Evolutionary conservation across 2,113 vertebrate species (phyloP), one percentile per base, ranked within the genome.

Genomic region (Irena cyanogastra): DNA sequence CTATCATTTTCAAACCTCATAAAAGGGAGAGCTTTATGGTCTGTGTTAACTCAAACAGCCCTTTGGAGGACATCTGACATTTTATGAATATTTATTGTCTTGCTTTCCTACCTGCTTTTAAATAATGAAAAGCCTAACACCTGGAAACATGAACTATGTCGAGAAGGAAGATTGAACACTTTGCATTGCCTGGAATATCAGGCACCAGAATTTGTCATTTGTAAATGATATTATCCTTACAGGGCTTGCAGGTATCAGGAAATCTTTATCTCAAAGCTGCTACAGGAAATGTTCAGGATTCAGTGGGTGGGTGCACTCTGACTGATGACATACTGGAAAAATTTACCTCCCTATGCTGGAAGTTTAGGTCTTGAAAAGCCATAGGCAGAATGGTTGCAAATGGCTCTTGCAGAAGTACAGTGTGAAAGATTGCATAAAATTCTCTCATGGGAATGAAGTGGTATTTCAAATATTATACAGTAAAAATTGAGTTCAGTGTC

Each of bases 1-100:
- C 93, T 94, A 56, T 92, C 59, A 60, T 90, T 95, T 95, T 93
- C 72, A 90, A 64, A 83, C 54, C 68, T 49, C 91, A 49, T 91
- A 89, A 95, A 94, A 95, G 52, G 23, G 76, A 84, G 76, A 90
- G 35, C 71, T 96, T 92, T 93, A 83, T 74, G 47, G 60, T 28
- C 89, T 68, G 24, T 47, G 41, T 41, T 83, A 90, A 91, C 60
- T 96, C 64, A 31, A 94, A 78, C 56, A 87, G 31, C 77, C 41
- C 64, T 93, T 96, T 75, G 69, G 91, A 97, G 89, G 78, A 83
- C n/a, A 64, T 66, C 83, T 93, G 65, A 92, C 27, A 26, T 95
- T 92, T 93, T 91, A 83, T 93, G 80, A 80, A 83, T 93, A 89
- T 61, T 83, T 83, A 87, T 84, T 92, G 80, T 89, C 83, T 90